Conservation (phyloP, 2,113 vertebrate genomes). For the Centropus unirufus region DNA sequence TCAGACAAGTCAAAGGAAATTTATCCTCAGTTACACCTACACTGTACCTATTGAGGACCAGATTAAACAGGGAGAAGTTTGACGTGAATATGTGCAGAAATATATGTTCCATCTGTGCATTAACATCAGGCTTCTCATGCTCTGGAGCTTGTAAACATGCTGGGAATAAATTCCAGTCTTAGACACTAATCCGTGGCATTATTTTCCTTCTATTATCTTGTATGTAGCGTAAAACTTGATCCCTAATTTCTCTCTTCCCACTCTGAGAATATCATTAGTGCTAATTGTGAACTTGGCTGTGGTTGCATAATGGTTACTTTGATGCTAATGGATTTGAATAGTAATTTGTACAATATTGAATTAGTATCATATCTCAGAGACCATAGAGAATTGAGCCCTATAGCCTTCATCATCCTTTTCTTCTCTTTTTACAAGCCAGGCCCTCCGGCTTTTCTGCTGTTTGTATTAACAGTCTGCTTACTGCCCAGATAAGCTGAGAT, state of each 20-base stretch:
- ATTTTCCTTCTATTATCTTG: slow-evolving; percentile 25
- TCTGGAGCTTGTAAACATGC: neutral
- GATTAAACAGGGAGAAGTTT: neutral
- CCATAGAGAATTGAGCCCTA: slow-evolving; percentile 48
- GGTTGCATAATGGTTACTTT: slow-evolving; percentile 51
- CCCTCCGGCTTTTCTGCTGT: neutral
- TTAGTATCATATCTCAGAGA: slow-evolving; percentile 47
- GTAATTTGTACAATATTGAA: slow-evolving; percentile 65
- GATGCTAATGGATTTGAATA: slow-evolving; percentile 64
- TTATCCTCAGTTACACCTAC: neutral
- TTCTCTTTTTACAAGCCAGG: neutral
- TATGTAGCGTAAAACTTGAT: slow-evolving; percentile 20
- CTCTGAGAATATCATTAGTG: slow-evolving; percentile 58
- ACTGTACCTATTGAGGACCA: neutral
- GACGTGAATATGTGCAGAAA: neutral
- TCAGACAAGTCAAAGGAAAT: neutral
- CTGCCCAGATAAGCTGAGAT: neutral
- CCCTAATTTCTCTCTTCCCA: neutral
- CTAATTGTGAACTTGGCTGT: slow-evolving; percentile 61
- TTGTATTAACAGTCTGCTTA: slow-evolving; percentile 13
- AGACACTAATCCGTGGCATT: slow-evolving; percentile 34
- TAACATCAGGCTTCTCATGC: neutral
- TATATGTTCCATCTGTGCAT: neutral
- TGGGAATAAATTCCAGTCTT: neutral
- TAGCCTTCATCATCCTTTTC: slow-evolving; percentile 21